A percentile compares a stretch with the other conserved stretches of the same genome.
Conservation (phyloP, 2,888 invertebrate species). For the Baccha elongata region DNA sequence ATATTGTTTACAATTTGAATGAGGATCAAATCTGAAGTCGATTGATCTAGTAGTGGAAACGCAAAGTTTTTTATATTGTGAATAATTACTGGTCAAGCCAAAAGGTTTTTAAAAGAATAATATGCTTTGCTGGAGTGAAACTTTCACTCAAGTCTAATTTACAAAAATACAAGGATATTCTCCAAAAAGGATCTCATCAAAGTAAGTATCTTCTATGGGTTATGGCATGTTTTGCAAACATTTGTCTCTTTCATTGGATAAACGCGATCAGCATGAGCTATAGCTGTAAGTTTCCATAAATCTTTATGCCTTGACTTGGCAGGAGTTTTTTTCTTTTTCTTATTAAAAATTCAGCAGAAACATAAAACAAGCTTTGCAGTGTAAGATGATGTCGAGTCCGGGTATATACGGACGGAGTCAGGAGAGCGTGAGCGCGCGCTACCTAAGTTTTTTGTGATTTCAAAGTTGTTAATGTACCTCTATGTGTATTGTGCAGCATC, state of each 20-base stretch:
- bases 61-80: no score
- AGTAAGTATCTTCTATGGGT: constrained; percentile 56
- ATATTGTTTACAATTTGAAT: constrained; percentile 54
- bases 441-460: constrained; percentile 39
- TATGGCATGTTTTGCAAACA: constrained; percentile 50
- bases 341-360: constrained; percentile 56
- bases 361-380: constrained; percentile 67
- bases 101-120: constrained; percentile 26
- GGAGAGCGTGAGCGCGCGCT: constrained; percentile 23
- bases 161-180: constrained; percentile 46
- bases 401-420: not conserved
- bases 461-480: constrained; percentile 24
- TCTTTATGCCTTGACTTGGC: constrained; percentile 56
- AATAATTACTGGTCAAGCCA: not conserved
- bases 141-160: constrained; percentile 56
- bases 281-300: constrained; percentile 48
- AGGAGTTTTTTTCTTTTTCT: constrained; percentile 19
- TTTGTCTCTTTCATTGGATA: constrained; percentile 30
- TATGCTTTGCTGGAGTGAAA: constrained; percentile 53
- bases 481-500: constrained; percentile 40
- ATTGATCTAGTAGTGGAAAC: not conserved
- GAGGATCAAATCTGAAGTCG: constrained; percentile 19
- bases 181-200: constrained; percentile 37
- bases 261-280: constrained; percentile 35
- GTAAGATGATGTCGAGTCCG: constrained; percentile 47